phyloP scores from a whole-genome alignment of 1,140 invertebrate species.

The Apis mellifera region DNA sequence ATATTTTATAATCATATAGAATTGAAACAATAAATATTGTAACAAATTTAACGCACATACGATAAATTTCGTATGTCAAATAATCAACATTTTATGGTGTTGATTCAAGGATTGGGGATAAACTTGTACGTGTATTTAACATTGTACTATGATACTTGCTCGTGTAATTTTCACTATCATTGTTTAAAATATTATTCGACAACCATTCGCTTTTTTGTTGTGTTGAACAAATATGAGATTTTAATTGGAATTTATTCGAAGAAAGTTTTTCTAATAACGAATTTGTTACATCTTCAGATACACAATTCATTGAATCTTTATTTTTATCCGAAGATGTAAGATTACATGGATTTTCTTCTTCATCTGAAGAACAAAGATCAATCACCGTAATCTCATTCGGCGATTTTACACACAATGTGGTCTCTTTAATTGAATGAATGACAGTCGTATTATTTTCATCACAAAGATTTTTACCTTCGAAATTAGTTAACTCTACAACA shows the following conservation, averaged over 20 bases:
- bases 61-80: background rate
- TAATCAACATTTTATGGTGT: constrained; percentile 49
- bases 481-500: background rate
- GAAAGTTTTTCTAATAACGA: constrained; percentile 49
- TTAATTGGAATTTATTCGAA: constrained; percentile 53
- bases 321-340: constrained; percentile 66
- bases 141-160: constrained; percentile 50
- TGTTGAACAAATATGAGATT: constrained; percentile 59
- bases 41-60: constrained; percentile 45
- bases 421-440: constrained; percentile 27
- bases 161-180: constrained; percentile 51
- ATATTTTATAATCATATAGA: constrained; percentile 23
- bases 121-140: constrained; percentile 46
- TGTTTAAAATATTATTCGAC: constrained; percentile 46
- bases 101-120: constrained; percentile 59
- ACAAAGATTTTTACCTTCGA: background rate
- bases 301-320: constrained; percentile 60
- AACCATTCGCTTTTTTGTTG: constrained; percentile 62
- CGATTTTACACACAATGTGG: constrained; percentile 5
- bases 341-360: constrained; percentile 71
- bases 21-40: constrained; percentile 60
- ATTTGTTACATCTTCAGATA: constrained; percentile 20
- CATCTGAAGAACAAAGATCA: constrained; percentile 82
- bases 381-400: constrained; percentile 76
- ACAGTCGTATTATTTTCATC: background rate